Evolutionary conservation across 1,140 invertebrate species (phyloP).

Genomic region (Drosophila sucinea): DNA sequence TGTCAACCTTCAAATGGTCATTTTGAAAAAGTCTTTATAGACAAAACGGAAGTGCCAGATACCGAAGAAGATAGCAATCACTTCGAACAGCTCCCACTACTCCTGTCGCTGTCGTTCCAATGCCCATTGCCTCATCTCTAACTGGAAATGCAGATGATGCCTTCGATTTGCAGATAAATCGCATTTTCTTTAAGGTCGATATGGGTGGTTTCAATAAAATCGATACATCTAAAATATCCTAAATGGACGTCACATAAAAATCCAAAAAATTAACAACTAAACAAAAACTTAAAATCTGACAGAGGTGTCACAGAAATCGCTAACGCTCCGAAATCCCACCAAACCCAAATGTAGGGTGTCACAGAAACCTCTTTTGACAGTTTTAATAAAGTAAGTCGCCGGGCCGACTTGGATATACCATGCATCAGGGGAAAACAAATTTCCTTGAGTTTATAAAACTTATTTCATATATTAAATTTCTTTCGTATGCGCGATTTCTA

Average conservation of each 20-base stretch:
- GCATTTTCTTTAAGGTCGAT: conserved; percentile 56
- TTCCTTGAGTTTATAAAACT: no score
- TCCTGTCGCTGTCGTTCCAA: background rate
- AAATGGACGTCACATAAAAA: conserved; percentile 14
- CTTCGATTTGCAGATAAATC: conserved; percentile 50
- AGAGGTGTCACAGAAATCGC: no score
- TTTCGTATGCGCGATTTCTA: no score
- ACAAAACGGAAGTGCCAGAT: conserved; percentile 42
- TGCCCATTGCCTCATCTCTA: background rate
- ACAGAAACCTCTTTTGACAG: no score
- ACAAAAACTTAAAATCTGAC: no score
- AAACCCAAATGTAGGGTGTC: no score
- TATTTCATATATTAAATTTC: no score
- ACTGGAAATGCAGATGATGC: conserved; percentile 29
- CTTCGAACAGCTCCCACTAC: background rate
- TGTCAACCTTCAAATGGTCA: conserved; percentile 11
- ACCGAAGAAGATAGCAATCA: conserved; percentile 2
- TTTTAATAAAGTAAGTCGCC: no score
- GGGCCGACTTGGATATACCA: no score
- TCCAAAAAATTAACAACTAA: background rate
- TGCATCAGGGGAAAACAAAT: no score
- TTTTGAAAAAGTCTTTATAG: conserved; percentile 36
- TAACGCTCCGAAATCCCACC: no score
- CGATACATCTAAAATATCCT: conserved; percentile 33
- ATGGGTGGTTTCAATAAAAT: conserved; percentile 49